Evolutionary conservation across 2,797 vertebrate species (phyloP).

Genomic region (Chaetophractus vellerosus): DNA sequence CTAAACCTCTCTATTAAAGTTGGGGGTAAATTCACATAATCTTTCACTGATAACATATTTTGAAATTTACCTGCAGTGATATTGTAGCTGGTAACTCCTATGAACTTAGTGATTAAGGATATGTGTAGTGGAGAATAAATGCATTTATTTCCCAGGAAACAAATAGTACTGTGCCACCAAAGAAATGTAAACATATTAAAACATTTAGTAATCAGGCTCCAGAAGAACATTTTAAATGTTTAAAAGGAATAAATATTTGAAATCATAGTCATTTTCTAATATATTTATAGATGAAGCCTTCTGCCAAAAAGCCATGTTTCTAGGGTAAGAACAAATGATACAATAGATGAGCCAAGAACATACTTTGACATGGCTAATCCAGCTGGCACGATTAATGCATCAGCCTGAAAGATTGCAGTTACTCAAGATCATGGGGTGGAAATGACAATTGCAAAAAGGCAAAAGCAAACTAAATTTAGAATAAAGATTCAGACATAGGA

Average conservation of each 20-base stretch:
- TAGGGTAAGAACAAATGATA: slow-evolving; percentile 58
- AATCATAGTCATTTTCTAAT: slow-evolving; percentile 85
- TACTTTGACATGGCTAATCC: slow-evolving; percentile 40
- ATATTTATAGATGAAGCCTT: slow-evolving; percentile 83
- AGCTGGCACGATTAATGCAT: slow-evolving; percentile 65
- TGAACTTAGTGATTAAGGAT: slow-evolving; percentile 89
- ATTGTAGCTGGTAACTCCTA: slow-evolving; percentile 85
- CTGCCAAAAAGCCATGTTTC: slow-evolving; percentile 83
- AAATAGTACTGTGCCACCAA: slow-evolving; percentile 88
- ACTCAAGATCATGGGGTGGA: slow-evolving; percentile 51
- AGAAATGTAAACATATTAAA: slow-evolving; percentile 91
- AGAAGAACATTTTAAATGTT: slow-evolving; percentile 89
- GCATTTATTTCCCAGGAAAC: slow-evolving; percentile 91
- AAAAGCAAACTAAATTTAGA: slow-evolving; percentile 68
- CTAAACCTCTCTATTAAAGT: slow-evolving; percentile 81
- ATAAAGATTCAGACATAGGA: slow-evolving; percentile 40
- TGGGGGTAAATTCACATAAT: slow-evolving; percentile 81
- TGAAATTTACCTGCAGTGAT: slow-evolving; percentile 88
- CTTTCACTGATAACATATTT: slow-evolving; percentile 80
- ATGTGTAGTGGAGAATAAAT: slow-evolving; percentile 86
- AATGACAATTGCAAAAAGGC: slow-evolving; percentile 60
- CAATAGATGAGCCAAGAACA: not conserved
- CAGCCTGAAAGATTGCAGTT: slow-evolving; percentile 57
- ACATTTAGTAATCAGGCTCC: slow-evolving; percentile 90
- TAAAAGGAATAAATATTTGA: slow-evolving; percentile 91